These are phyloP conservation scores for Bolinopsis microptera DNA, from an alignment of 37 sponge, comb jelly and placozoan genomes.

Conservation along the genomic window DNA sequence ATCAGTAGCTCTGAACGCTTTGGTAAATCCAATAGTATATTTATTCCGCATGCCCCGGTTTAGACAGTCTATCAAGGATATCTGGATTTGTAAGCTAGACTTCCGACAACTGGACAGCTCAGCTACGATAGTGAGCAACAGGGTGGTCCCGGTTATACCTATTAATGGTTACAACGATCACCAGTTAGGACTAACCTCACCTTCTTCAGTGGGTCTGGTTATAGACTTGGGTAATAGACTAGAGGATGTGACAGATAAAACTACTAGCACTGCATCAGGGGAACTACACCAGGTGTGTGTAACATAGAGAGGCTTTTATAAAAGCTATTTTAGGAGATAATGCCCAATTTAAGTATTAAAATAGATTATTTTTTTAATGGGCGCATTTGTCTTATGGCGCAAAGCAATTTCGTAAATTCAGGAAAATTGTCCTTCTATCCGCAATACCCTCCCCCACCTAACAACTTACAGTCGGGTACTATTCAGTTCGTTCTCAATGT, in stretches of 20 bases:
- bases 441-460: no score
- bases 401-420: no score
- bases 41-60: not conserved
- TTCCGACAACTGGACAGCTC: not conserved
- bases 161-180: no score
- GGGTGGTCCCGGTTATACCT: not conserved
- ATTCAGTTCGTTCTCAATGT: constrained; percentile 75
- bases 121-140: not conserved
- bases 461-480: constrained; percentile 68
- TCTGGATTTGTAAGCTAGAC: not conserved
- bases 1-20: not conserved
- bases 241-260: not conserved
- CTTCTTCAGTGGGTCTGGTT: not conserved
- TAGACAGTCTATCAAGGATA: not conserved
- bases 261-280: no score
- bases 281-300: no score
- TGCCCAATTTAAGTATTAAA: no score
- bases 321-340: no score
- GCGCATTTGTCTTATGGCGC: no score
- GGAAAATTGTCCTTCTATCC: no score
- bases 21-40: not conserved
- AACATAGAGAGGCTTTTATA: no score
- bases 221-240: not conserved
- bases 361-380: no score
- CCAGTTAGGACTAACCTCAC: not conserved